Conservation (phyloP, 2,888 invertebrate genomes). For the Pristionchus arcanus region DNA sequence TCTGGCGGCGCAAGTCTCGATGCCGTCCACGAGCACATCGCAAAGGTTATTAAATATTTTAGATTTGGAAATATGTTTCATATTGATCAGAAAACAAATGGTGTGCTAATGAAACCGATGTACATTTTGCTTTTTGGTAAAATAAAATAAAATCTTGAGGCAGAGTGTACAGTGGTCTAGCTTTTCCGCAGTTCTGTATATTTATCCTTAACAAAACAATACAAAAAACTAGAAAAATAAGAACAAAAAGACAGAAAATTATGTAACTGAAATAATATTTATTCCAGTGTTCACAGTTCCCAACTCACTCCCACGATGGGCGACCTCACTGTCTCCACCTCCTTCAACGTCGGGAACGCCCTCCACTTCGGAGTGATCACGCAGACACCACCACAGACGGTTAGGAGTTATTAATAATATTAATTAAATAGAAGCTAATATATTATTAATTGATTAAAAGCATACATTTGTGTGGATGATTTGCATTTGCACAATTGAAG, state of each 20-base stretch:
- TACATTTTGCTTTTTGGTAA: no score
- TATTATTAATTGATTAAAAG: no score
- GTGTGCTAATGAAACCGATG: no score
- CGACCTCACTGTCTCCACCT: constrained; percentile 29
- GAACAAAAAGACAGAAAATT: not conserved
- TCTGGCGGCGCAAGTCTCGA: not conserved
- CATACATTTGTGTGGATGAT: no score
- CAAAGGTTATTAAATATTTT: not conserved
- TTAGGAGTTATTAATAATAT: not conserved
- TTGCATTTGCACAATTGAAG: no score
- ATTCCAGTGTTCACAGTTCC: no score
- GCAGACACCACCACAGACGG: constrained; percentile 2
- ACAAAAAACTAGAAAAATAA: not conserved
- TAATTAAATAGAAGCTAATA: no score
- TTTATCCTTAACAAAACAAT: no score
- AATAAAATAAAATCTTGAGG: no score
- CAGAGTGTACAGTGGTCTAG: no score
- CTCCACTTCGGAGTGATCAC: constrained; percentile 12
- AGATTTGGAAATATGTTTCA: not conserved
- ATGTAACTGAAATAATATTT: not conserved
- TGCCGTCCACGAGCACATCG: not conserved
- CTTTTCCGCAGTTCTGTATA: no score
- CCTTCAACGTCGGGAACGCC: not conserved
- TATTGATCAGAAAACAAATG: not conserved
- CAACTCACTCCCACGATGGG: constrained; percentile 11